A percentile compares a stretch with the other conserved stretches of the same genome.
phyloP scores from a whole-genome alignment of 2,797 vertebrate genomes.

The Mallotus villosus region DNA sequence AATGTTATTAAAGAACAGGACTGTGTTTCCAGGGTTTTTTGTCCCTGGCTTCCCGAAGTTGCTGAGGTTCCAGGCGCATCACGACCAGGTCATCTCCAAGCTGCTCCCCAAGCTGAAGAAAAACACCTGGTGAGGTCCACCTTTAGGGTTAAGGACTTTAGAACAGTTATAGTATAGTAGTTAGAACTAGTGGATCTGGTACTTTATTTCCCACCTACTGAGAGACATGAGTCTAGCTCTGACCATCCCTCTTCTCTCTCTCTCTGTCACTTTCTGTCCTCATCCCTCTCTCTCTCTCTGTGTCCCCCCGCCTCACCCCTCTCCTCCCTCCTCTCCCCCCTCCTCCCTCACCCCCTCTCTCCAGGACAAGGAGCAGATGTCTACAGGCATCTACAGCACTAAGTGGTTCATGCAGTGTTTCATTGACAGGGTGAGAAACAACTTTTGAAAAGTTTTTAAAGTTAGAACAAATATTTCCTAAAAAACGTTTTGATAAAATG shows the following conservation, averaged over 20 bases:
- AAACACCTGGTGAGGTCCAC: constrained; percentile 79
- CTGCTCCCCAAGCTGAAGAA: constrained; percentile 85
- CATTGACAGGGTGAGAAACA: constrained; percentile 85
- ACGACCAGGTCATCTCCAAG: constrained; percentile 82
- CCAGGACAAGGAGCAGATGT: constrained; percentile 93
- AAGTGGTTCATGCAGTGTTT: constrained; percentile 96
- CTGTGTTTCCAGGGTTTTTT: constrained; percentile 75
- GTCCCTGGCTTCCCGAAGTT: constrained; percentile 87
- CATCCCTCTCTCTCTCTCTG: not conserved
- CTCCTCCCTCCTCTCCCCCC: not conserved
- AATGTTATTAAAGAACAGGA: not conserved
- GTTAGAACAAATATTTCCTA: too few species aligned
- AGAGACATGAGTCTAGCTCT: not conserved
- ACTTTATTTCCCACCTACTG: not conserved
- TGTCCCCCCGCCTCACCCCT: not conserved
- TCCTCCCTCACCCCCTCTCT: constrained; percentile 12
- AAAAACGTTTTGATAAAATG: too few species aligned
- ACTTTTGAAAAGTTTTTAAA: not conserved
- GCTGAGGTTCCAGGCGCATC: constrained; percentile 84
- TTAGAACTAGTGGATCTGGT: too few species aligned
- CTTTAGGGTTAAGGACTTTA: too few species aligned
- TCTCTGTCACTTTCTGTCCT: not conserved
- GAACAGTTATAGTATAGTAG: too few species aligned
- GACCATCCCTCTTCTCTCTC: not conserved
- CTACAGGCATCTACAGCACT: constrained; percentile 86